Base-by-base conservation (phyloP, 2,113 vertebrate genomes). In the Ailuropoda melanoleuca region DNA sequence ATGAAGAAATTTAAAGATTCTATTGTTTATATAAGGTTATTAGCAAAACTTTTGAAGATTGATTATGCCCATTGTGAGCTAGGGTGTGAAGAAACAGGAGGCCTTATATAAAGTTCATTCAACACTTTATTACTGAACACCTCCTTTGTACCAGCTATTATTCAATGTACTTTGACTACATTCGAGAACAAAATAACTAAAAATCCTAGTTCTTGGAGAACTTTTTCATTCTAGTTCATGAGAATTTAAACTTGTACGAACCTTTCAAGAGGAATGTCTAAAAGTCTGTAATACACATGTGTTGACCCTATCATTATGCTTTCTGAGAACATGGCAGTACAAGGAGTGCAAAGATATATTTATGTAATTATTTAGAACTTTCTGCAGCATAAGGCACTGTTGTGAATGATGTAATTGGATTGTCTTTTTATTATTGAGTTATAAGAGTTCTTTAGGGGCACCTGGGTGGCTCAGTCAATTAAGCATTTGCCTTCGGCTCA, bases 1-100 rank as follows among this genome's bases (percentile, higher is more conserved):
- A 56, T 62, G 80, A 90, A 84, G 77, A 96, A 93, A 74, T 64
- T 50, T 77, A 55, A 72, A 94, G 19, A 68, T 88, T 84, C 56
- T 77, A 4, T n/a, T 95, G 56, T 68, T 95, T 66, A 55, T 60
- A 21, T 46, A 83, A 58, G 17, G 4, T 68, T 68, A 68, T 93
- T 84, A 74, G 48, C 48, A 83, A 92, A 87, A 50, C 14, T 50
- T 48, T 83, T 92, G n/a, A 90, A 93, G 15, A 43, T 80, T 39
- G 15, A 43, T 72, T 39, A 39, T 85, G 21, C 21, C 62, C 15
- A 64, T 15, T 88, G 11, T 84, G 68, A n/a, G 17, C 43, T 66
- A 74, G 7, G 26, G 10, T 75, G 19, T 90, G 50, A 91, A 90
- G 81, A 95, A 91, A 53, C 7, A 75, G 23, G n/a, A 66, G 31